Evolutionary conservation across 2,113 vertebrate genomes (phyloP).

Genomic region (Ciconia stormi): DNA sequence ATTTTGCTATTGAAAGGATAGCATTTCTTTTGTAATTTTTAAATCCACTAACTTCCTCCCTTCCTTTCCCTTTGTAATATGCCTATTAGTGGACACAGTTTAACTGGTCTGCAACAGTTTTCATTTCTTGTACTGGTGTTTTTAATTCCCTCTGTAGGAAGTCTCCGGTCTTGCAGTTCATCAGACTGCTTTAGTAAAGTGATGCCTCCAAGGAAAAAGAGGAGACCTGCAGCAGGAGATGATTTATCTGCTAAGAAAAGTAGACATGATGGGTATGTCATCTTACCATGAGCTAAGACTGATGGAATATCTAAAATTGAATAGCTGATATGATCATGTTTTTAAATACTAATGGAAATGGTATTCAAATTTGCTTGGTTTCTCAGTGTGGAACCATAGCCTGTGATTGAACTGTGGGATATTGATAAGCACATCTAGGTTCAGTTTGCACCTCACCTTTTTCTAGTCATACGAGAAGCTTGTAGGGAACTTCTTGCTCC

Average conservation of each 20-base stretch:
- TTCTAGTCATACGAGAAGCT: neutral
- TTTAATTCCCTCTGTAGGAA: conserved; percentile 74
- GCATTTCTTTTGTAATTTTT: neutral
- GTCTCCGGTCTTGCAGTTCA: conserved; percentile 83
- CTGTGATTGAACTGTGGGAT: neutral
- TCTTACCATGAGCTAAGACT: conserved; percentile 21
- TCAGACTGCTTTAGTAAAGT: conserved; percentile 94
- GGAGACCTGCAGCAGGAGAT: conserved; percentile 95
- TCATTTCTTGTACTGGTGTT: conserved; percentile 64
- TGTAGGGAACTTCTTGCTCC: neutral
- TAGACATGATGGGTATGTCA: conserved; percentile 92
- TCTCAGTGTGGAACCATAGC: neutral
- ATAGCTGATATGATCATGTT: conserved; percentile 16
- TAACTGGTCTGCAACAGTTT: conserved; percentile 51
- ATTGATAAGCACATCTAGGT: neutral
- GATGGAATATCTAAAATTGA: conserved; percentile 24
- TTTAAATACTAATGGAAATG: conserved; percentile 26
- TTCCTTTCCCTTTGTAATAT: conserved; percentile 28
- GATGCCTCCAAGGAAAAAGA: conserved; percentile 99
- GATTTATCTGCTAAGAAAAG: conserved; percentile 98
- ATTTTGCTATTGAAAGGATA: conserved; percentile 40
- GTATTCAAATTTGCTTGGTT: conserved; percentile 33
- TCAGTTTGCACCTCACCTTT: neutral
- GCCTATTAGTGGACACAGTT: conserved; percentile 44
- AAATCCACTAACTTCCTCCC: neutral